These are phyloP conservation scores for Pelmatolapia mariae DNA, from an alignment of 2,113 vertebrate species.

Conservation along the genomic window DNA sequence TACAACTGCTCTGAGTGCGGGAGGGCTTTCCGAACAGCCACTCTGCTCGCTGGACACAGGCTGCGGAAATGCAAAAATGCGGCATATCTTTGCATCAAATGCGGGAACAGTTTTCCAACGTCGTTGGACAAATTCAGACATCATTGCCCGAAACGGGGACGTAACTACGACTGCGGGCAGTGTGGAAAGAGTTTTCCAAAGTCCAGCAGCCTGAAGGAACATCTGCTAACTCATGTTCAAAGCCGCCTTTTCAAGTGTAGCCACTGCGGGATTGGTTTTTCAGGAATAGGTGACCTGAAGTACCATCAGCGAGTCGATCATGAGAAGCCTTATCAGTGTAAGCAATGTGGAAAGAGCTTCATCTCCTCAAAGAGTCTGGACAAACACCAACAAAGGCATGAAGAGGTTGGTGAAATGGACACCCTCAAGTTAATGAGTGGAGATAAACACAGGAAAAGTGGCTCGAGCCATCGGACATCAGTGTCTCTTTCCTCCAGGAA, in stretches of 20 bases:
- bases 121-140: slow-evolving; percentile 63
- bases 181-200: slow-evolving; percentile 64
- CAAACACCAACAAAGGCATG: slow-evolving; percentile 62
- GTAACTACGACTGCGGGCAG: slow-evolving; percentile 43
- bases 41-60: slow-evolving; percentile 59
- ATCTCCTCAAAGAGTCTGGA: slow-evolving; percentile 62
- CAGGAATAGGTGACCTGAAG: slow-evolving; percentile 66
- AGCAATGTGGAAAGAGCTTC: slow-evolving; percentile 63
- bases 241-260: slow-evolving; percentile 68
- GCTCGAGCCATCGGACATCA: slow-evolving; percentile 5
- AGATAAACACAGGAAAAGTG: slow-evolving; percentile 46
- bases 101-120: slow-evolving; percentile 63
- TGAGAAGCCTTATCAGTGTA: slow-evolving; percentile 63
- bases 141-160: slow-evolving; percentile 52
- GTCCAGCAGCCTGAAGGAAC: slow-evolving; percentile 59
- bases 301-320: slow-evolving; percentile 69
- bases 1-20: slow-evolving; percentile 71
- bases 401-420: slow-evolving; percentile 33
- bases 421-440: slow-evolving; percentile 12
- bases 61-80: slow-evolving; percentile 65
- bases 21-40: slow-evolving; percentile 60
- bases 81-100: slow-evolving; percentile 66
- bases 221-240: slow-evolving; percentile 58
- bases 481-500: slow-evolving; percentile 44
- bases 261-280: slow-evolving; percentile 60